Evolutionary conservation across 2,113 vertebrate species (phyloP), one percentile per base, ranked within the genome.

Genomic region (Strix aluco): DNA sequence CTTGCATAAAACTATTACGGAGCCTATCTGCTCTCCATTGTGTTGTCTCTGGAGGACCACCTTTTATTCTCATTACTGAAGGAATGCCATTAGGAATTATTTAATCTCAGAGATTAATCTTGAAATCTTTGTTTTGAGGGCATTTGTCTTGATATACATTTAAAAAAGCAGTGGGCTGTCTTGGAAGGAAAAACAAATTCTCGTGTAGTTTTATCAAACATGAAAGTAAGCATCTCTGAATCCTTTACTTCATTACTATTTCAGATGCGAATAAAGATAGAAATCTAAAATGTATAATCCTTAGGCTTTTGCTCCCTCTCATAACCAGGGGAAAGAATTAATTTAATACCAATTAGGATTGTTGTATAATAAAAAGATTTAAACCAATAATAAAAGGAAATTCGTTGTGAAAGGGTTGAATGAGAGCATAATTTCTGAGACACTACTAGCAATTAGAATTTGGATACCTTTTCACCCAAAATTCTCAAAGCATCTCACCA

Each of bases 71-170:
- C 38, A 59, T 91, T 74, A 96, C 66, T 23, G 63, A 81, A 86
- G 21, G 30, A 59, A 82, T 4, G 10, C 59, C 75, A 61, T 1
- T 34, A 78, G 66, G 82, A 95, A 77, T 51, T 51, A 78, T n/a
- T 92, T 86, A 57, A 92, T 92, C 81, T 88, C 70, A 67, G 71
- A 94, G 42, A 57, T 89, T 61, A 74, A 67, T 84, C 78, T 75
- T 70, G n/a, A 61, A 87, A 95, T 82, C 38, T 61, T 96, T 95
- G 80, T 82, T 96, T 92, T 74, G 72, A 86, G 75, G 61, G 65
- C 32, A 62, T 93, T 90, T 4, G 1, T 82, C 18, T 86, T 80
- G 44, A 73, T 58, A 59, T 23, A 42, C 49, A 18, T 47, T 46
- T 74, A 84, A 44, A 91, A 92, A 95, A 93, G 69, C 54, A 42